Percentiles rank a stretch among this genome's conserved stretches.
Evolutionary conservation across 2,888 invertebrate genomes (phyloP).

Genomic region (Anaspis maculata): DNA sequence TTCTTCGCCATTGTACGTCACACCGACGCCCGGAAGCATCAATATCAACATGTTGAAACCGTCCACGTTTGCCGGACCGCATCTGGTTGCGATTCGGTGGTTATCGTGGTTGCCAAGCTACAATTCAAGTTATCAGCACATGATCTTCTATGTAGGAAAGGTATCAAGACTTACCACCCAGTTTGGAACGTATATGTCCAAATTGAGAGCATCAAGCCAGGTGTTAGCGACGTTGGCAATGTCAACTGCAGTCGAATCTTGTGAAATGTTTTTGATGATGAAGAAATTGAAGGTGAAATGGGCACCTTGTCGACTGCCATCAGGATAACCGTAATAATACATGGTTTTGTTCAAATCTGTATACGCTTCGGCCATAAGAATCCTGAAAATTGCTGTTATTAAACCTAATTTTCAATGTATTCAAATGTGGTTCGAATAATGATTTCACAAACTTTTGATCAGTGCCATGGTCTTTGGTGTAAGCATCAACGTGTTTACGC

Average conservation of each 20-base stretch:
- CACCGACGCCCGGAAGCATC: conserved; percentile 72
- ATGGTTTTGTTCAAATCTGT: conserved; percentile 51
- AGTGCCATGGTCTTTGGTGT: conserved; percentile 34
- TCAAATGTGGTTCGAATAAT: too few species aligned
- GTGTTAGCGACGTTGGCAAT: conserved; percentile 54
- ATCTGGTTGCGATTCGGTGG: conserved; percentile 60
- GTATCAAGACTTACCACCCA: too few species aligned
- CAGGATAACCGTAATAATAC: conserved; percentile 55
- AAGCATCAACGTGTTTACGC: conserved; percentile 55
- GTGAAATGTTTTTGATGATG: conserved; percentile 53
- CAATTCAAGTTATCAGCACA: not conserved
- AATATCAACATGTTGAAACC: conserved; percentile 77
- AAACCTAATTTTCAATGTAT: too few species aligned
- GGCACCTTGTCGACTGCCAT: conserved; percentile 46
- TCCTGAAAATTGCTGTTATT: too few species aligned
- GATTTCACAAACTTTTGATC: too few species aligned
- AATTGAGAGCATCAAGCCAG: conserved; percentile 59
- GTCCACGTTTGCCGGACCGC: conserved; percentile 59
- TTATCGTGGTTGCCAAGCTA: conserved; percentile 72
- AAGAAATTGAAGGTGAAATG: conserved; percentile 76
- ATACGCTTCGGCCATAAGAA: conserved; percentile 74
- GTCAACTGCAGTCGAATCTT: conserved; percentile 51
- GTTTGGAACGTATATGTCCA: conserved; percentile 53
- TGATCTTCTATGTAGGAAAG: not conserved
- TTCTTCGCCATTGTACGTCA: conserved; percentile 43